Evolutionary conservation across 1,140 invertebrate species (phyloP).

Genomic region (Ridgeia piscesae): DNA sequence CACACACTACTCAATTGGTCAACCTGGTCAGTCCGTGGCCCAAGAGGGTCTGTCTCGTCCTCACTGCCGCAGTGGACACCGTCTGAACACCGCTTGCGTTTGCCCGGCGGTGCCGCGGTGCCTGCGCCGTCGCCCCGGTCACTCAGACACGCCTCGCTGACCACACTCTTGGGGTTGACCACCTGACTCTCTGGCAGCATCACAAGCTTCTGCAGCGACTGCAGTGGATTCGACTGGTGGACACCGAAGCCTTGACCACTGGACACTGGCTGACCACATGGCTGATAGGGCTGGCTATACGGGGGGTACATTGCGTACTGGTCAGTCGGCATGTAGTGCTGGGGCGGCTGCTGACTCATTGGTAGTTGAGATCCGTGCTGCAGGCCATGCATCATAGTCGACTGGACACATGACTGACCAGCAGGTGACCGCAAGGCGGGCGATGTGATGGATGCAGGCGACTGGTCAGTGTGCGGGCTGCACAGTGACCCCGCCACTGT

Average conservation of each 20-base stretch:
- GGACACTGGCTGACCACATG: neutral
- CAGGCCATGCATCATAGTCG: neutral
- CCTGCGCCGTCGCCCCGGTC: neutral
- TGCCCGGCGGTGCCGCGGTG: neutral
- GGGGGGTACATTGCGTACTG: constrained; percentile 5
- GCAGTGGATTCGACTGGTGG: constrained; percentile 39
- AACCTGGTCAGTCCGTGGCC: neutral
- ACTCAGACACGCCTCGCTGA: constrained; percentile 10
- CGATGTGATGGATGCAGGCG: constrained; percentile 4
- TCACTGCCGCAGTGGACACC: constrained; percentile 1
- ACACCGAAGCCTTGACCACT: constrained; percentile 9
- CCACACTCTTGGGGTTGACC: constrained; percentile 18
- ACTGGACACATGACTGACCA: neutral
- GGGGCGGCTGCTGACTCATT: constrained; percentile 2
- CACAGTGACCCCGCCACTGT: neutral
- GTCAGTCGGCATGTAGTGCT: constrained; percentile 10
- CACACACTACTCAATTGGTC: neutral
- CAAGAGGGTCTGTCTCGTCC: neutral
- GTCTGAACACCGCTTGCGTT: neutral
- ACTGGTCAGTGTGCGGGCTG: constrained; percentile 11
- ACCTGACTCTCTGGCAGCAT: constrained; percentile 53
- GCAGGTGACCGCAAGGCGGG: neutral
- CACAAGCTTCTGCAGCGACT: constrained; percentile 53
- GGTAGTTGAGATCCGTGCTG: neutral
- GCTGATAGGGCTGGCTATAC: neutral